phyloP scores from a whole-genome alignment of 2,113 vertebrate genomes.

The Clinocottus analis region DNA sequence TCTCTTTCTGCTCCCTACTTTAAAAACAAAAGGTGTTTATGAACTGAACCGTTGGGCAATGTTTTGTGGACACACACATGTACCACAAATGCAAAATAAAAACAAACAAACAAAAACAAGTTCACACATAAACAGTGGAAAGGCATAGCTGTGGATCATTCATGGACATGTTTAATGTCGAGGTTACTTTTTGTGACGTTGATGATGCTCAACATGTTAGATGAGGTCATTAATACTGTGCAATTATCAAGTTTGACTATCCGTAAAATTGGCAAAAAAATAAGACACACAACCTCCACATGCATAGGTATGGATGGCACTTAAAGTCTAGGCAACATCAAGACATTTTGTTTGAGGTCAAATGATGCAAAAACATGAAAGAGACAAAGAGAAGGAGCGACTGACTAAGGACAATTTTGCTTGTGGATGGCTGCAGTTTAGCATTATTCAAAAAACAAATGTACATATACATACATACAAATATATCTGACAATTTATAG shows the following conservation, averaged over 20 bases:
- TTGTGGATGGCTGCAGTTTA: conserved; percentile 65
- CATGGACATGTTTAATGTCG: conserved; percentile 72
- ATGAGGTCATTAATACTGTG: conserved; percentile 83
- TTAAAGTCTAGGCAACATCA: conserved; percentile 42
- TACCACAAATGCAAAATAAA: background rate
- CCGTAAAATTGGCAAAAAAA: conserved; percentile 54
- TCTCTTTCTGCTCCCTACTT: conserved; percentile 41
- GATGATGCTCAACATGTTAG: conserved; percentile 77
- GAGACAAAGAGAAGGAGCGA: conserved; percentile 48
- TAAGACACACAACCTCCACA: conserved; percentile 41
- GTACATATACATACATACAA: conserved; percentile 79
- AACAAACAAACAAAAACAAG: background rate
- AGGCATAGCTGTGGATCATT: conserved; percentile 57
- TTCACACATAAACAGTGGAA: conserved; percentile 41
- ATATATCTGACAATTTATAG: conserved; percentile 82
- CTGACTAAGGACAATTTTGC: conserved; percentile 55
- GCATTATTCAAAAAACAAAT: conserved; percentile 63
- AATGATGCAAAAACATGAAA: conserved; percentile 50
- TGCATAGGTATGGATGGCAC: conserved; percentile 56
- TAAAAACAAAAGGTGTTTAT: conserved; percentile 19
- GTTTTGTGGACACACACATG: conserved; percentile 3
- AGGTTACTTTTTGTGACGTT: conserved; percentile 76
- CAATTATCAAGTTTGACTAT: conserved; percentile 79
- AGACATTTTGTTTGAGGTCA: conserved; percentile 63
- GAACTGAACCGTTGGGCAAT: background rate